phyloP scores from a whole-genome alignment of 2,113 vertebrate species.

The Paratilapia polleni region DNA sequence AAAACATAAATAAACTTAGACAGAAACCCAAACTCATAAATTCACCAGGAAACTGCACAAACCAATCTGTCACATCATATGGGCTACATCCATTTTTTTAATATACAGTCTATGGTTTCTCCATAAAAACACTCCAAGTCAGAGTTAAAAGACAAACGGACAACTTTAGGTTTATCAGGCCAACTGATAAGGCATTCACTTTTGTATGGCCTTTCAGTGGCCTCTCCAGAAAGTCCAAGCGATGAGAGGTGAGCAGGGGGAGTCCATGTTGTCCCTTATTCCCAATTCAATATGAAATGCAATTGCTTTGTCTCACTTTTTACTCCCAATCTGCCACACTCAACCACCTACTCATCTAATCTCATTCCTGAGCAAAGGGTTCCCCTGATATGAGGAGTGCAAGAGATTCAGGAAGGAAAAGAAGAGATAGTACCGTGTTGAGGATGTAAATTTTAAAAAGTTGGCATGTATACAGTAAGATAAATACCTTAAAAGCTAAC shows the following conservation, averaged over 20 bases:
- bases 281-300: slow-evolving; percentile 85
- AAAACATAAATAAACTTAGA: too few relatives aligned
- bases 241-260: slow-evolving; percentile 41
- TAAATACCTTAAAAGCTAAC: neutral
- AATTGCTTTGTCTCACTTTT: slow-evolving; percentile 82
- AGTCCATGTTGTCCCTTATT: slow-evolving; percentile 77
- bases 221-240: slow-evolving; percentile 57
- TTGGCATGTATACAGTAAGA: neutral
- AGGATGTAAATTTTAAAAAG: neutral
- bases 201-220: slow-evolving; percentile 44
- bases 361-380: slow-evolving; percentile 61
- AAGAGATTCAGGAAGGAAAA: slow-evolving; percentile 29
- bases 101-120: neutral
- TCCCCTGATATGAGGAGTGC: slow-evolving; percentile 52
- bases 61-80: neutral
- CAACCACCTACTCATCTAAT: slow-evolving; percentile 72
- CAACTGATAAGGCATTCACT: slow-evolving; percentile 47
- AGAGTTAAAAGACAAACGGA: slow-evolving; percentile 24
- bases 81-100: neutral
- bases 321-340: slow-evolving; percentile 75
- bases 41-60: too few relatives aligned
- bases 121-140: neutral
- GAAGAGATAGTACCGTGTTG: neutral
- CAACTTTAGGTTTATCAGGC: slow-evolving; percentile 35
- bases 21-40: slow-evolving; percentile 6